Evolutionary conservation across 2,113 vertebrate species (phyloP), one percentile per base, ranked within the genome.

Genomic region (Calyptomena viridis): DNA sequence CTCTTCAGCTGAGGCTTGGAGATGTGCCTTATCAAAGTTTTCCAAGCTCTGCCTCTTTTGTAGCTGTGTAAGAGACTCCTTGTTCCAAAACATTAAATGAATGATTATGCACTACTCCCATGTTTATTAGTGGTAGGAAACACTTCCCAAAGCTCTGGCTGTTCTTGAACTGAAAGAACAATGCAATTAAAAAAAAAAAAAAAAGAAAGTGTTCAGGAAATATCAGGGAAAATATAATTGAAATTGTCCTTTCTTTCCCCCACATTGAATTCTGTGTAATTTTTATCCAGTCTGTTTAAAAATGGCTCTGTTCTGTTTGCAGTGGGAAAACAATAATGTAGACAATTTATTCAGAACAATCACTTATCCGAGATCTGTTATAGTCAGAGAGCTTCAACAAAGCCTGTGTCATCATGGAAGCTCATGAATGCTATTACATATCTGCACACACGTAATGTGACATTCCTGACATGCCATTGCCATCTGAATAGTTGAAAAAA

Each of bases 301-400:
- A 94, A 90, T 33, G 59, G 82, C 47, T 95, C 63, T 80, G 46
- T 40, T 94, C 76, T 93, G 83, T 92, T 96, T 94, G 92, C 83
- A 56, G 64, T 78, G 33, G 56, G 82, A 95, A 94, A 96, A 95
- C 76, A 96, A 90, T 55, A 83, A 60, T 0, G 2, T 39, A 90
- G 93, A 71, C 28, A 90, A 92, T 94, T 90, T 93, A 95, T 92
- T 88, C 82, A 86, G 90, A 93, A 90, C 55, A 95, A 80, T 88
- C 68, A 74, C 79, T 90, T 80, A 80, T 63, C 81, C 93, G 87
- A 95, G 78, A 90, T 85, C 75, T 91, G 63, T 74, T 80, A 58
- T 11, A 86, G 82, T 67, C 67, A 86, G 85, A 92, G 55, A 95
- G 60, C 42, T 96, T 80, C 64, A 76, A 23, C 79, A 97, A 92